phyloP scores from a whole-genome alignment of 2,888 invertebrate species.

The Amphipyra berbera region DNA sequence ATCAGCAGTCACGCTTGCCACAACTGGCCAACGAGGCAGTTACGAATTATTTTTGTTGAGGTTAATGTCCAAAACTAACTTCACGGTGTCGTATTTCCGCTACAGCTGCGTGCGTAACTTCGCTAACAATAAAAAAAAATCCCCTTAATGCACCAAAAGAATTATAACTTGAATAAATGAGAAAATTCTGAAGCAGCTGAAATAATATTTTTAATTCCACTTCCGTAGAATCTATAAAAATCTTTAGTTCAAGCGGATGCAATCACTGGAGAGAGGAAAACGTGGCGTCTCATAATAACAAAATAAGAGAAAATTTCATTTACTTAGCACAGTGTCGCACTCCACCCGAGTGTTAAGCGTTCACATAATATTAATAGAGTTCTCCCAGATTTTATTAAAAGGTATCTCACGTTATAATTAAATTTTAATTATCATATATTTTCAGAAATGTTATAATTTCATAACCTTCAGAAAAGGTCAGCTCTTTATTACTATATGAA shows the following conservation, averaged over 20 bases:
- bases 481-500: too few species aligned
- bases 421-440: slow-evolving; percentile 5
- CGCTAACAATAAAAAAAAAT: too few species aligned
- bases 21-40: too few species aligned
- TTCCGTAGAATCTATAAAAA: background rate
- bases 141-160: too few species aligned
- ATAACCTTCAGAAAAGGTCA: background rate
- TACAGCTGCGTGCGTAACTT: too few species aligned
- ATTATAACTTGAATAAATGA: too few species aligned
- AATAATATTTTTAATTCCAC: slow-evolving; percentile 14
- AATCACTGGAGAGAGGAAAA: slow-evolving; percentile 17
- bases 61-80: too few species aligned
- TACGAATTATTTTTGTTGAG: too few species aligned
- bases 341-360: slow-evolving; percentile 27
- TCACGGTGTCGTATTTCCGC: too few species aligned
- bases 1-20: too few species aligned
- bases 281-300: slow-evolving; percentile 16
- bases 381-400: slow-evolving; percentile 26
- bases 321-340: slow-evolving; percentile 35
- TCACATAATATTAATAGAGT: slow-evolving; percentile 25
- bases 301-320: slow-evolving; percentile 40
- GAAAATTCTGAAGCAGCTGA: background rate
- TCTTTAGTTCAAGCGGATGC: background rate
- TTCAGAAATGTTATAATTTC: background rate
- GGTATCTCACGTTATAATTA: slow-evolving; percentile 3